Evolutionary conservation across 1,140 invertebrate genomes (phyloP), one percentile per base, ranked within the genome.

Genomic region (Mercenaria mercenaria): DNA sequence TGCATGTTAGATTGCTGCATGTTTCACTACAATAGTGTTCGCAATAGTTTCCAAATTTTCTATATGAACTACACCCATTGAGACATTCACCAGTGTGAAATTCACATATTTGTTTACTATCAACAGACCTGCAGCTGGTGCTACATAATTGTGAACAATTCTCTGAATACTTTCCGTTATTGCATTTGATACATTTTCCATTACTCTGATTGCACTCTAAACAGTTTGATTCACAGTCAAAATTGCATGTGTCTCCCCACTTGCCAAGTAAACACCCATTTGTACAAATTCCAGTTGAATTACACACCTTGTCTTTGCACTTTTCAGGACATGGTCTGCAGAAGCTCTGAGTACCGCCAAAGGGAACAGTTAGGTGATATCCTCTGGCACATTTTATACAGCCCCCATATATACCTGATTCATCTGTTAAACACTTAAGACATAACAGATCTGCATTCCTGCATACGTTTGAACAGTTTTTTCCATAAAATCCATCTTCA

Each of bases 241-340:
- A 52, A 18, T 85, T 32, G 50, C 84, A 86, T 39, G 13, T 37
- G 6, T 59, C 32, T 20, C 84, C 84, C 41, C 29, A 59, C 20
- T 59, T 8, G 6, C 43, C 43, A 6, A 8, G 43, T 47, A 47
- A 8, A 47, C 43, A 59, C 2, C 84, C 84, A 6, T 41, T 23
- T 34, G 56, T 41, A 29, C 84, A 86, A 8, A 47, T 13, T 52
- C 69, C 4, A 6, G 18, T 61, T 6, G 34, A 18, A 56, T 85
- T 23, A 29, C 82, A 85, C 37, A 23, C n/a, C 0, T 74, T 74
- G 6, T 20, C 41, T 41, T 20, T 52, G 23, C 82, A 85, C 18
- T 59, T 18, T 34, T 74, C 20, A 11, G 37, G 18, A 50, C 72
- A 76, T 4, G 2, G 1, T 32, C 18, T 29, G 32, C 64, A 67